Evolutionary conservation across 2,888 invertebrate species (phyloP), one percentile per base, ranked within the genome.

Genomic region (Agelastica alni): DNA sequence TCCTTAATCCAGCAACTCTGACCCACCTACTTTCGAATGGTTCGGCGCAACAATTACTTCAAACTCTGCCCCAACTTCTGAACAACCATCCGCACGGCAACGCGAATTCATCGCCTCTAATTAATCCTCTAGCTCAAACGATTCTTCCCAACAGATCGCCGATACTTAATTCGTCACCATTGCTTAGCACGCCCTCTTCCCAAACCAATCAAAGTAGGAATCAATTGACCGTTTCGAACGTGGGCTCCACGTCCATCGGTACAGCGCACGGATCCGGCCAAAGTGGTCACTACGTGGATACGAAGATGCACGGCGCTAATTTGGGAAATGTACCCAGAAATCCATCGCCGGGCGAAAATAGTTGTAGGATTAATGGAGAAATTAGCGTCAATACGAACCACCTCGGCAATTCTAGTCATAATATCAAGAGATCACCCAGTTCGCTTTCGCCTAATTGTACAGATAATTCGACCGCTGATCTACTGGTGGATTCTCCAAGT

Each of bases 401-500:
- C 69, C 85, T 84, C 48, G 81, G 82, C 39, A 75, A 70, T 62
- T 71, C 74, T 71, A 75, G 75, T 72, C 76, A 74, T 45, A 78
- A 80, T 60, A 81, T 86, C 70, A 85, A 86, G 73, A 77, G 86
- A 73, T 85, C 85, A 41, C 86, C 86, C 0, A 79, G 83, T 42
- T 84, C 85, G 4, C 79, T 86, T 36, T 86, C 87, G 31, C 81
- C 83, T 10, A 79, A 77, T 58, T 81, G 83, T 59, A 86, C 85
- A 20, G 84, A 85, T 36, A 87, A 85, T 60, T 81, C 81, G 1
- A 81, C 81, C 10, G 79, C 79, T 34, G 91, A 91, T 79, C 79
- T 91, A 62, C 82, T 91, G 37, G 87, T 88, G 70, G 91, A 91
- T 78, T 90, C 90, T 48, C 90, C 91, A 77, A 90, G 92, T 92